phyloP scores from a whole-genome alignment of 2,113 vertebrate species.

The Mastomys natalensis region DNA sequence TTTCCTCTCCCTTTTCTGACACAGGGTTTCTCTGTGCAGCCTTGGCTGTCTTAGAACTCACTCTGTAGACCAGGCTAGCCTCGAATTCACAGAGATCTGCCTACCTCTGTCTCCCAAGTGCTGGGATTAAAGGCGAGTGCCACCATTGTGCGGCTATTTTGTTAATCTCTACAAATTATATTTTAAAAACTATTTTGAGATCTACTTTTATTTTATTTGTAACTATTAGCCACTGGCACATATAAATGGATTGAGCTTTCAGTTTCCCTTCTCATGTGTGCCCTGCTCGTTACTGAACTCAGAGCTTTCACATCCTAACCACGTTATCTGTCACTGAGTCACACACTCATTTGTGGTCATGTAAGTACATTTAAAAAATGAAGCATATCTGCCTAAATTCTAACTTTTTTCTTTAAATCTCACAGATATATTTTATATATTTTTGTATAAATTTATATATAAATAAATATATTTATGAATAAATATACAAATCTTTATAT shows the following conservation, averaged over 20 bases:
- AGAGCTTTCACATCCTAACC: not conserved
- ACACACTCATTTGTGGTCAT: not conserved
- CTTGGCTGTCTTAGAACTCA: not conserved
- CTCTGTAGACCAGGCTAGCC: not conserved
- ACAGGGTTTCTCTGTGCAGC: not conserved
- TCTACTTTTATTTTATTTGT: not conserved
- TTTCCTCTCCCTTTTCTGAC: not conserved
- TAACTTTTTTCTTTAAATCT: no score
- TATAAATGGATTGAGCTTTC: not conserved
- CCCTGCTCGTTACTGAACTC: not conserved
- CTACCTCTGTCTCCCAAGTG: no score
- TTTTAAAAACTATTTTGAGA: constrained; percentile 3
- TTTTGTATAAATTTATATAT: not conserved
- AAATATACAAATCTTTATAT: no score
- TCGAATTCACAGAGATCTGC: no score
- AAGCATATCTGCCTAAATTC: not conserved
- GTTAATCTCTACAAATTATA: not conserved
- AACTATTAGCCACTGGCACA: not conserved
- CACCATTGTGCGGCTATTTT: no score
- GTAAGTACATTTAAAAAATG: not conserved
- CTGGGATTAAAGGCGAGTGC: no score
- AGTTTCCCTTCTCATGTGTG: not conserved
- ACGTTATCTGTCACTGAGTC: not conserved
- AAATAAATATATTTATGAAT: no score
- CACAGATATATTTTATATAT: not conserved